Conservation (phyloP, 2,888 invertebrate species). For the Julus scanicus region DNA sequence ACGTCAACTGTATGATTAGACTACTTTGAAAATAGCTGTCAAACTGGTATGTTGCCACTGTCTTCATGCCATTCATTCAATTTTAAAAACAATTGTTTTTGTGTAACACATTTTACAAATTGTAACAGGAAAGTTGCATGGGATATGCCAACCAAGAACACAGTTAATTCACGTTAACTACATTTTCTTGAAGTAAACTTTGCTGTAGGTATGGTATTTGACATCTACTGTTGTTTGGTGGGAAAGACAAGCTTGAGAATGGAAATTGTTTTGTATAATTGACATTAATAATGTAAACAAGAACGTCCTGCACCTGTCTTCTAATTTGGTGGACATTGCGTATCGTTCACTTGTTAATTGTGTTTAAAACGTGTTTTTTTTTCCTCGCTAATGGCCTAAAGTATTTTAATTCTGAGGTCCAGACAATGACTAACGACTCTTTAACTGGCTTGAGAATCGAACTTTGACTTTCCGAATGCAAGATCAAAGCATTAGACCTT, state of each 20-base stretch:
- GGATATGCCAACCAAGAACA: neutral
- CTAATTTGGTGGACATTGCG: neutral
- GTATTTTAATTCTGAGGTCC: neutral
- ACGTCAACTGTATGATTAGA: neutral
- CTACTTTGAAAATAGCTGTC: neutral
- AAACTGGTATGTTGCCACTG: too few species aligned
- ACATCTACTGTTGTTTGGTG: too few species aligned
- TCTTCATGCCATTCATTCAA: too few species aligned
- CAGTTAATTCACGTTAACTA: neutral
- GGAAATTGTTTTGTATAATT: too few species aligned
- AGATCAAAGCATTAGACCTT: neutral
- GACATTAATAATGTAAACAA: neutral
- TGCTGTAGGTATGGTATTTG: too few species aligned
- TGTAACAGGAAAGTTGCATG: neutral
- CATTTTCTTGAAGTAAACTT: too few species aligned
- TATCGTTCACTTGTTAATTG: neutral
- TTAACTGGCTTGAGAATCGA: neutral
- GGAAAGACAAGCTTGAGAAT: too few species aligned
- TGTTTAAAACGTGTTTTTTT: neutral
- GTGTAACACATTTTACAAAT: neutral
- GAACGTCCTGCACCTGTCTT: neutral
- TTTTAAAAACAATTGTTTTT: neutral
- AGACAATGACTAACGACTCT: neutral
- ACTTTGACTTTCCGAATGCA: neutral
- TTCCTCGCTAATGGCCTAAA: neutral